Conservation (phyloP, 1,140 invertebrate species). For the Lepeophtheirus salmonis region DNA sequence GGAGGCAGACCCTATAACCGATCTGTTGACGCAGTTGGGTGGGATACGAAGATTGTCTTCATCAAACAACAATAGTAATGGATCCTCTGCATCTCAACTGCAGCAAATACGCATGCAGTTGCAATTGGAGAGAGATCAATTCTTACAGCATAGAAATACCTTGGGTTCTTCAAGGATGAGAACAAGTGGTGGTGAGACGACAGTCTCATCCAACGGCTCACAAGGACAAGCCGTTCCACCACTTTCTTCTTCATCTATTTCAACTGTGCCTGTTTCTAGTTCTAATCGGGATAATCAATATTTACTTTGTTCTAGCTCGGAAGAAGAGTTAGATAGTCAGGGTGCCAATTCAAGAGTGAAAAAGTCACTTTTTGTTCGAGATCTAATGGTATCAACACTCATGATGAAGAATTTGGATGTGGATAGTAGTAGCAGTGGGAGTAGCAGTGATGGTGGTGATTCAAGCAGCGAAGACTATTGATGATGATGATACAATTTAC, state of each 20-base stretch:
- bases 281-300: constrained; percentile 2
- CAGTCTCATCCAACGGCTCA: no score
- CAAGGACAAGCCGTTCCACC: background rate
- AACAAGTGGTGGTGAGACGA: background rate
- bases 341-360: background rate
- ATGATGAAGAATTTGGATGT: constrained; percentile 18
- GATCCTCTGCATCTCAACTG: constrained; percentile 25
- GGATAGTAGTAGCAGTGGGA: background rate
- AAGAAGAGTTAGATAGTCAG: background rate
- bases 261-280: background rate
- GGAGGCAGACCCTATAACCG: constrained; percentile 79
- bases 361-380: background rate
- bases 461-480: background rate
- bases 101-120: constrained; percentile 26
- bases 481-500: background rate
- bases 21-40: constrained; percentile 74
- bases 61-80: constrained; percentile 11
- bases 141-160: background rate
- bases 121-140: constrained; percentile 12
- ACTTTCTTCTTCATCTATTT: no score
- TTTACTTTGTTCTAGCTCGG: background rate
- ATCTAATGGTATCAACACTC: constrained; percentile 2
- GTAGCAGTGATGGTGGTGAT: background rate
- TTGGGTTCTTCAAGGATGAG: no score
- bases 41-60: constrained; percentile 50